Percentiles rank a stretch among this genome's conserved stretches.
phyloP scores from a whole-genome alignment of 2,888 invertebrate species.

The Callimorpha dominula region DNA sequence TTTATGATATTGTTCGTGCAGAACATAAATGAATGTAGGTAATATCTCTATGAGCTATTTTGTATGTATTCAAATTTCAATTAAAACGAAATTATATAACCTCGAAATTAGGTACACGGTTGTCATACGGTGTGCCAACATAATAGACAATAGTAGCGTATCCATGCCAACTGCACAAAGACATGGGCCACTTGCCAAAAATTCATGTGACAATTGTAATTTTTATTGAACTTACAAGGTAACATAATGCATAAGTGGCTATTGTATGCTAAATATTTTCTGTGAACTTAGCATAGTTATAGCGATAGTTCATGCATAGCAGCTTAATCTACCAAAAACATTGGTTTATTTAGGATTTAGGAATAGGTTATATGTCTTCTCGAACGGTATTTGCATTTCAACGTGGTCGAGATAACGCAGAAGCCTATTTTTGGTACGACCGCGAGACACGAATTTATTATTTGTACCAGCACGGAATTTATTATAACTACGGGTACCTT shows the following conservation, averaged over 20 bases:
- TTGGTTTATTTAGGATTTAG: background rate
- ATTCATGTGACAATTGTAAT: slow-evolving; percentile 17
- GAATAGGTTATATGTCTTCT: background rate
- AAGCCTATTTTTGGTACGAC: background rate
- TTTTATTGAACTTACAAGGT: slow-evolving; percentile 16
- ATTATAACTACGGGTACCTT: background rate
- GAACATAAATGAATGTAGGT: too few relatives aligned
- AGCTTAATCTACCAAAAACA: background rate
- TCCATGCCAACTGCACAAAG: slow-evolving; percentile 26
- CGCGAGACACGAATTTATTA: background rate
- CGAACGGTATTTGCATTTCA: background rate
- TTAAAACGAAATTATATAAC: background rate
- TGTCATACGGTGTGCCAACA: slow-evolving; percentile 7
- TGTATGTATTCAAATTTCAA: background rate
- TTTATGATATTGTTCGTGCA: too few relatives aligned
- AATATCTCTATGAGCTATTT: too few relatives aligned
- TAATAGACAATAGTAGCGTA: slow-evolving; percentile 8
- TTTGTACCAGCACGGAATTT: background rate
- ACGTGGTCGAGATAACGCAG: background rate
- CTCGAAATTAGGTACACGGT: background rate
- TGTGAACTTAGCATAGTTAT: background rate
- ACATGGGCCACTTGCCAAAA: slow-evolving; percentile 36
- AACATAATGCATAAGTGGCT: slow-evolving; percentile 8
- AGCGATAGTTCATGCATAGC: background rate
- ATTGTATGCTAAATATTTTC: slow-evolving; percentile 13